These are phyloP conservation scores for Halocynthia aurantium DNA, from an alignment of 23 tunicate species.

Conservation along the genomic window DNA sequence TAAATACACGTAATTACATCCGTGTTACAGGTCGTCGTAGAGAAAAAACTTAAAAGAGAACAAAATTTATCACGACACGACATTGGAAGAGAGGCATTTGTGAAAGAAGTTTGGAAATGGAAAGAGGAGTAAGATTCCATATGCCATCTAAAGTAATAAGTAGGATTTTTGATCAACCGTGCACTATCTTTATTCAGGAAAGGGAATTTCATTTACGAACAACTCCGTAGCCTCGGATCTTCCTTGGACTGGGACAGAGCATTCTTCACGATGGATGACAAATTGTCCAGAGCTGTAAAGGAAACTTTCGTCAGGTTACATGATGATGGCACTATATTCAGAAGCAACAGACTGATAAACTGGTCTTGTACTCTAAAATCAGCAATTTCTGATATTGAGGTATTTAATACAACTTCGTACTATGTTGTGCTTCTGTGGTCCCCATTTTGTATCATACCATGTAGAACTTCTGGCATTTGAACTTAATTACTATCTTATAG, in stretches of 20 bases:
- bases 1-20: background rate
- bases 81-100: constrained; percentile 80
- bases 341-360: constrained; percentile 88
- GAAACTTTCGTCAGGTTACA: constrained; percentile 62
- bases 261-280: constrained; percentile 93
- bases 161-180: background rate
- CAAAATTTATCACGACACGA: constrained; percentile 75
- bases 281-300: constrained; percentile 65
- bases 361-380: constrained; percentile 97
- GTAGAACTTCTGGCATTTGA: background rate
- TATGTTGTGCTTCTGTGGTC: background rate
- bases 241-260: constrained; percentile 92
- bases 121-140: constrained; percentile 62
- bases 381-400: constrained; percentile 96
- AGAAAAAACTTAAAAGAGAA: constrained; percentile 71
- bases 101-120: constrained; percentile 98
- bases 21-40: constrained; percentile 83
- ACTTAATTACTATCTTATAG: constrained; percentile 15
- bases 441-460: background rate
- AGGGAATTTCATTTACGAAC: constrained; percentile 73
- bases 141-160: background rate
- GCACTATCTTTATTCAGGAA: constrained; percentile 28
- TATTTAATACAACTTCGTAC: background rate
- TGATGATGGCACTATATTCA: constrained; percentile 69
- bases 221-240: constrained; percentile 77